Conservation (phyloP, 2,888 invertebrate species). For the Parnassius smintheus region DNA sequence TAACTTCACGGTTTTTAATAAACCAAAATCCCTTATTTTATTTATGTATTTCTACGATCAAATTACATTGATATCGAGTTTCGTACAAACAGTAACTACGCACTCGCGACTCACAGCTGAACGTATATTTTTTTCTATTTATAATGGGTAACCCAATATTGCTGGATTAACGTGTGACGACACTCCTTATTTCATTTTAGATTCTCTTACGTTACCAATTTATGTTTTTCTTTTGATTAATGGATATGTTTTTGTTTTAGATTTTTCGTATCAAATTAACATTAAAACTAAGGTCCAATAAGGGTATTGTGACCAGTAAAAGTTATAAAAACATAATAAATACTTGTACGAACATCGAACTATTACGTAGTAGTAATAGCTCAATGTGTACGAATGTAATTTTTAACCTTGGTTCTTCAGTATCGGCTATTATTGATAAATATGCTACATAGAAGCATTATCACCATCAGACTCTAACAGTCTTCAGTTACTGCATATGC, state of each 20-base stretch:
- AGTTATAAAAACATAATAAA: too few species aligned
- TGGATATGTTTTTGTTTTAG: background rate
- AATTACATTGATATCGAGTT: conserved; percentile 36
- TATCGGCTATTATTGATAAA: too few species aligned
- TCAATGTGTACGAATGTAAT: too few species aligned
- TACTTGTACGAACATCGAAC: too few species aligned
- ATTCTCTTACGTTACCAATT: conserved; percentile 8
- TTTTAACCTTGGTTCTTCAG: too few species aligned
- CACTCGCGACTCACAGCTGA: conserved; percentile 27
- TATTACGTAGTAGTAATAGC: too few species aligned
- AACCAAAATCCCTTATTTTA: conserved; percentile 29
- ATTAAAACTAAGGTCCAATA: too few species aligned
- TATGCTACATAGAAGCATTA: too few species aligned
- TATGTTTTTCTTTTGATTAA: background rate
- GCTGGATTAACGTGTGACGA: conserved; percentile 19
- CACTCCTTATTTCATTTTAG: conserved; percentile 2
- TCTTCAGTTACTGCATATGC: too few species aligned
- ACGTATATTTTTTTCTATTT: conserved; percentile 25
- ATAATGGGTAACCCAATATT: conserved; percentile 26
- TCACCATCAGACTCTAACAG: too few species aligned
- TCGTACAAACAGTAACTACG: conserved; percentile 30
- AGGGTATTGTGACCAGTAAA: too few species aligned
- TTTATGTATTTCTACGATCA: conserved; percentile 25
- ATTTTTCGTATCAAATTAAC: too few species aligned
- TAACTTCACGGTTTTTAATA: background rate